Conservation (phyloP, 1,140 invertebrate species). For the Metopolophium dirhodum region DNA sequence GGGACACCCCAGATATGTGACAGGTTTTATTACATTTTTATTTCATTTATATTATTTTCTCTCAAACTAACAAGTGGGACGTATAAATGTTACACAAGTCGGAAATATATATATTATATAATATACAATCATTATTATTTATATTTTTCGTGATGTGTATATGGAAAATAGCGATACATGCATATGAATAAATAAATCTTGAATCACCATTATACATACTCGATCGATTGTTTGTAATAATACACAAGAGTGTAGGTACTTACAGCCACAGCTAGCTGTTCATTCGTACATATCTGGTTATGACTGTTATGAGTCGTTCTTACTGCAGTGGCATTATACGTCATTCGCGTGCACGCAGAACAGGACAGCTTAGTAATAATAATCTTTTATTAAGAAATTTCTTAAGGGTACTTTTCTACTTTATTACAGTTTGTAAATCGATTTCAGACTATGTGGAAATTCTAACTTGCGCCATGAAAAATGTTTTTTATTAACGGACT, state of each 20-base stretch:
- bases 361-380: not conserved
- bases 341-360: not conserved
- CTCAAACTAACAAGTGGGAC: not conserved
- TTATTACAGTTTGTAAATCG: not conserved
- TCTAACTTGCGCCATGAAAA: not conserved
- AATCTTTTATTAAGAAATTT: not conserved
- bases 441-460: not conserved
- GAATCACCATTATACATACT: not conserved
- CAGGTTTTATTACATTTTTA: slow-evolving; percentile 13
- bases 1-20: not conserved
- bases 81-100: not conserved
- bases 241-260: not conserved
- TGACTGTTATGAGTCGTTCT: not conserved
- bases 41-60: slow-evolving; percentile 13
- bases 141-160: not conserved
- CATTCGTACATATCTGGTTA: not conserved
- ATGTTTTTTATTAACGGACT: not conserved
- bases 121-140: not conserved
- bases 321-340: not conserved
- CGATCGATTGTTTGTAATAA: not conserved
- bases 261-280: not conserved
- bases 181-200: not conserved
- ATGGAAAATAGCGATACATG: not conserved
- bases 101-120: slow-evolving; percentile 12
- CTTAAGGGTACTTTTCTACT: not conserved